Evolutionary conservation across 1,140 invertebrate species (phyloP).

Genomic region (Pseudomyrmex concolor): DNA sequence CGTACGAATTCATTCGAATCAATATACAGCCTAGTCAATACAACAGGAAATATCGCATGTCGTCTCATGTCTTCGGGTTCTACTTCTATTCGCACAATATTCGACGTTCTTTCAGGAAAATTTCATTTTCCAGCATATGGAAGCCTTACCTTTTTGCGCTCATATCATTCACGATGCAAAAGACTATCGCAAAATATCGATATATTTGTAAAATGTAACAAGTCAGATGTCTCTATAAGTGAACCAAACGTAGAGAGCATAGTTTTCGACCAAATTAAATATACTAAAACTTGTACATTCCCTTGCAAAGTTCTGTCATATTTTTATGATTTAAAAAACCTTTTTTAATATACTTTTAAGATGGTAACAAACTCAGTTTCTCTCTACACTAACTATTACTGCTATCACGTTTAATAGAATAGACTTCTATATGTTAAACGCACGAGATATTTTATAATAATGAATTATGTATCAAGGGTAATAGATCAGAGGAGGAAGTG

Average conservation of each 20-base stretch:
- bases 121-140: slow-evolving; percentile 33
- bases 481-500: slow-evolving; percentile 43
- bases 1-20: slow-evolving; percentile 15
- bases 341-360: neutral
- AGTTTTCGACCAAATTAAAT: slow-evolving; percentile 16
- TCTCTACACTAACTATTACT: too few species aligned
- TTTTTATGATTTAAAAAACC: too few species aligned
- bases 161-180: slow-evolving; percentile 7
- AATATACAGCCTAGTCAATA: slow-evolving; percentile 6
- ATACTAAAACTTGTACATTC: neutral
- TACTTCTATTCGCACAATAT: slow-evolving; percentile 2
- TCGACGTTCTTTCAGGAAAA: slow-evolving; percentile 17
- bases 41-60: slow-evolving; percentile 27
- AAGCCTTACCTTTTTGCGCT: neutral
- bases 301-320: neutral
- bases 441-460: slow-evolving; percentile 2
- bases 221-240: neutral
- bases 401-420: neutral
- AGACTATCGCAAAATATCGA: neutral
- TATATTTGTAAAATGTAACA: slow-evolving; percentile 25
- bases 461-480: slow-evolving; percentile 45
- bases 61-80: neutral
- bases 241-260: neutral
- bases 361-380: neutral
- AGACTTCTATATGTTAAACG: neutral